Conservation (phyloP, 2,888 invertebrate genomes). For the Kuschelorhynchus macadamiae region DNA sequence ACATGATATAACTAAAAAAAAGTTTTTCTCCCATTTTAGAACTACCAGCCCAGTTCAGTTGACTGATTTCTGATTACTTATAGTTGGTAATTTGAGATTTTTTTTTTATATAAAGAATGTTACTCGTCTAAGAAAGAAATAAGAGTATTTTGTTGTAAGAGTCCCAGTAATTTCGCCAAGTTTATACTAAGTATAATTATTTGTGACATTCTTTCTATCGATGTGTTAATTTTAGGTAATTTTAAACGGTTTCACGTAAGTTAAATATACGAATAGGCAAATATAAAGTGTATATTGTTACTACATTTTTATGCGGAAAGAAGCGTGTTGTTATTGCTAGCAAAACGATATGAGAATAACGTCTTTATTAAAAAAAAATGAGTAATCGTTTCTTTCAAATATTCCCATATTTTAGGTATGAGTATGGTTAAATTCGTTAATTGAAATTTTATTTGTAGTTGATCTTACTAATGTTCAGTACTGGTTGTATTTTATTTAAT, state of each 20-base stretch:
- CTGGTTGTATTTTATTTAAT: conserved; percentile 24
- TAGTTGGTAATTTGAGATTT: conserved; percentile 23
- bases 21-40: too few species aligned
- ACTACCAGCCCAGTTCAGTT: too few species aligned
- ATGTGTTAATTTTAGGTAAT: background rate
- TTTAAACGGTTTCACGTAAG: too few species aligned
- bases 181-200: conserved; percentile 15
- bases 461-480: conserved; percentile 16
- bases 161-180: background rate
- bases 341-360: too few species aligned
- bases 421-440: conserved; percentile 8
- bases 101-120: conserved; percentile 31
- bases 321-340: too few species aligned
- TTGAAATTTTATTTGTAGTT: conserved; percentile 8
- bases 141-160: background rate
- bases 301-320: too few species aligned
- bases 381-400: too few species aligned
- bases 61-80: conserved; percentile 28
- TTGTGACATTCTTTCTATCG: background rate
- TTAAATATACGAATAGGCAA: too few species aligned
- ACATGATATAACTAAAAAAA: too few species aligned
- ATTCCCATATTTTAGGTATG: conserved; percentile 5
- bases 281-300: too few species aligned
- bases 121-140: conserved; percentile 4
- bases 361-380: too few species aligned